Percentiles rank a stretch among this genome's conserved stretches.
These are phyloP conservation scores for Larimichthys polyactis DNA, from an alignment of 2,113 vertebrate genomes.

Conservation along the genomic window DNA sequence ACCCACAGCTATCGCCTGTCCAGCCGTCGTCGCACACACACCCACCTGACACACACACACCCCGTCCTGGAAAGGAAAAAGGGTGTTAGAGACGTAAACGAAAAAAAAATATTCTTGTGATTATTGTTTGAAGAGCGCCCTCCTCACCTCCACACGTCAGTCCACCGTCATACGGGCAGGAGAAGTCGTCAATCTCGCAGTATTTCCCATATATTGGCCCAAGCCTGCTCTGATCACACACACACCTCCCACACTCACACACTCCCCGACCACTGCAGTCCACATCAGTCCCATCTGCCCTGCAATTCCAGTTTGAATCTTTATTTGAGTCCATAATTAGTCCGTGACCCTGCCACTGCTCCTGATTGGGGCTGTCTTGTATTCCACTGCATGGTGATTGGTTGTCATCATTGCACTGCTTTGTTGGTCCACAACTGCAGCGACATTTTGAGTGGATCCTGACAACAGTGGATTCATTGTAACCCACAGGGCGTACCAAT, in stretches of 20 bases:
- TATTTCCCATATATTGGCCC: conserved; percentile 92
- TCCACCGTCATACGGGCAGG: conserved; percentile 90
- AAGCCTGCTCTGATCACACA: conserved; percentile 90
- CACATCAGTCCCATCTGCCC: conserved; percentile 82
- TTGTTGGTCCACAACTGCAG: conserved; percentile 83
- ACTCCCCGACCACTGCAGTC: conserved; percentile 90
- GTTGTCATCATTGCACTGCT: conserved; percentile 84
- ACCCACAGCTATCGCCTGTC: conserved; percentile 92
- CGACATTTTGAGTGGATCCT: conserved; percentile 86
- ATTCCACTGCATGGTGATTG: conserved; percentile 62
- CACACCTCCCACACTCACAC: conserved; percentile 91
- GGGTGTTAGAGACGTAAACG: rapidly evolving
- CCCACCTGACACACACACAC: conserved; percentile 89
- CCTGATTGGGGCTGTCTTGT: conserved; percentile 17
- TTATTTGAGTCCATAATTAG: conserved; percentile 22
- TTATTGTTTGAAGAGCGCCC: not conserved
- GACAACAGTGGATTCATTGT: conserved; percentile 92
- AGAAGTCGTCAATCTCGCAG: conserved; percentile 96
- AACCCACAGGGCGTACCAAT: conserved; percentile 91
- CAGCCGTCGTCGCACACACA: conserved; percentile 91
- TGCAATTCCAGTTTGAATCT: conserved; percentile 63
- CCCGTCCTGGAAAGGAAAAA: conserved; percentile 84
- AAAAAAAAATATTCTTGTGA: not conserved
- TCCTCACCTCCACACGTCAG: conserved; percentile 90
- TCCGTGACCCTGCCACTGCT: not conserved